phyloP scores from a whole-genome alignment of 2,888 invertebrate species.

The Pollenia labialis region DNA sequence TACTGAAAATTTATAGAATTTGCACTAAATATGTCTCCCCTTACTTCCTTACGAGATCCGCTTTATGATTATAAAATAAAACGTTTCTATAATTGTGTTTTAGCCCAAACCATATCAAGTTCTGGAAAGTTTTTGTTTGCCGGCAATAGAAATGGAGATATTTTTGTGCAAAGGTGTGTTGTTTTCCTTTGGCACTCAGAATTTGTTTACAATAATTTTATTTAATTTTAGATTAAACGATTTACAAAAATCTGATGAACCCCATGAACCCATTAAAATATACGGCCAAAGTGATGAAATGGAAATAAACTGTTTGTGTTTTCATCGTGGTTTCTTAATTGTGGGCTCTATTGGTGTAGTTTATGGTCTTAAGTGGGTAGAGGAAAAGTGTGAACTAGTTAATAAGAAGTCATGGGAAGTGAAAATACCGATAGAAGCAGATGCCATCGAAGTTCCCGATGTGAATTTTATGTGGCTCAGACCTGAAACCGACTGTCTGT shows the following conservation, averaged over 20 bases:
- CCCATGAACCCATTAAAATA: too few relatives aligned
- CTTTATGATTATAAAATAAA: too few relatives aligned
- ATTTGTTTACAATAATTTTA: neutral
- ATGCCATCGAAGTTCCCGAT: too few relatives aligned
- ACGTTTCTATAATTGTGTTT: too few relatives aligned
- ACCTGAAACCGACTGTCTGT: too few relatives aligned
- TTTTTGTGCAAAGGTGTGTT: slow-evolving; percentile 86
- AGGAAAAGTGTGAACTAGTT: slow-evolving; percentile 86
- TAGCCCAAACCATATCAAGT: too few relatives aligned
- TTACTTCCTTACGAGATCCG: too few relatives aligned
- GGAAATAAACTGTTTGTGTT: slow-evolving; percentile 87
- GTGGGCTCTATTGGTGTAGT: slow-evolving; percentile 91
- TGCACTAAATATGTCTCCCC: too few relatives aligned
- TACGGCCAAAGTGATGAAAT: slow-evolving; percentile 78
- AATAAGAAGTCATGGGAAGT: slow-evolving; percentile 87
- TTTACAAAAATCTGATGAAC: too few relatives aligned
- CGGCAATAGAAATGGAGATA: slow-evolving; percentile 93
- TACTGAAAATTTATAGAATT: too few relatives aligned
- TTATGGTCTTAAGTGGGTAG: slow-evolving; percentile 90
- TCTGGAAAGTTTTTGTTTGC: slow-evolving; percentile 92
- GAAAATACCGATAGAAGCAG: slow-evolving; percentile 87
- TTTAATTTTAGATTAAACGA: slow-evolving; percentile 75
- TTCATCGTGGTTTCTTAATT: slow-evolving; percentile 86
- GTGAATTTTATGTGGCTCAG: too few relatives aligned
- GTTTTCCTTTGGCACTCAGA: neutral